These are phyloP conservation scores for Perca flavescens DNA, from an alignment of 2,113 vertebrate genomes.

Conservation along the genomic window DNA sequence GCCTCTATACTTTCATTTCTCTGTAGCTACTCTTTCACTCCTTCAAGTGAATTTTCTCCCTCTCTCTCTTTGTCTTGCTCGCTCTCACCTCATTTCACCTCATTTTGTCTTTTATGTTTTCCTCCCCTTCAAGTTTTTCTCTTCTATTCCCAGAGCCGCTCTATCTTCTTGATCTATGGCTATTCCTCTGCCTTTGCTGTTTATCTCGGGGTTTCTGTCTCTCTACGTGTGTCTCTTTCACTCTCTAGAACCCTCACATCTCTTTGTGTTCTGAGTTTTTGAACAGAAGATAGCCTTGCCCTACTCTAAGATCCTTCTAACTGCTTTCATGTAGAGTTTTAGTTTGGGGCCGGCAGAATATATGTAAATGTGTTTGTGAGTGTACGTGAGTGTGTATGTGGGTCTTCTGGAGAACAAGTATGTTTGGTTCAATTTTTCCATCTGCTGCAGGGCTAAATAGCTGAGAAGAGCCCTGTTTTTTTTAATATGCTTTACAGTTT, in stretches of 20 bases:
- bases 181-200: slow-evolving; percentile 29
- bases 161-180: slow-evolving; percentile 50
- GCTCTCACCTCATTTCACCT: slow-evolving; percentile 67
- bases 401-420: slow-evolving; percentile 42
- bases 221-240: slow-evolving; percentile 29
- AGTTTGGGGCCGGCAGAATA: slow-evolving; percentile 15
- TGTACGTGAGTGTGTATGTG: slow-evolving; percentile 27
- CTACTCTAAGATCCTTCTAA: slow-evolving; percentile 28
- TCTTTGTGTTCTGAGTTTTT: slow-evolving; percentile 31
- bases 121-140: slow-evolving; percentile 35
- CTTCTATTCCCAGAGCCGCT: slow-evolving; percentile 5
- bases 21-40: slow-evolving; percentile 26
- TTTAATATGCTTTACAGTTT: slow-evolving; percentile 61
- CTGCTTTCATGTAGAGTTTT: slow-evolving; percentile 50
- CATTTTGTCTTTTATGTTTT: slow-evolving; percentile 61
- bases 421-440: slow-evolving; percentile 41
- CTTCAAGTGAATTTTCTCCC: slow-evolving; percentile 52
- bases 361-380: slow-evolving; percentile 35
- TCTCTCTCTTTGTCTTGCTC: slow-evolving; percentile 51
- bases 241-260: slow-evolving; percentile 34
- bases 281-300: slow-evolving; percentile 19
- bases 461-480: slow-evolving; percentile 46
- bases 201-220: slow-evolving; percentile 51
- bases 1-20: slow-evolving; percentile 49
- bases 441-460: slow-evolving; percentile 56